Base-by-base conservation (phyloP, 2,888 invertebrate genomes). In the Bugula neritina region DNA sequence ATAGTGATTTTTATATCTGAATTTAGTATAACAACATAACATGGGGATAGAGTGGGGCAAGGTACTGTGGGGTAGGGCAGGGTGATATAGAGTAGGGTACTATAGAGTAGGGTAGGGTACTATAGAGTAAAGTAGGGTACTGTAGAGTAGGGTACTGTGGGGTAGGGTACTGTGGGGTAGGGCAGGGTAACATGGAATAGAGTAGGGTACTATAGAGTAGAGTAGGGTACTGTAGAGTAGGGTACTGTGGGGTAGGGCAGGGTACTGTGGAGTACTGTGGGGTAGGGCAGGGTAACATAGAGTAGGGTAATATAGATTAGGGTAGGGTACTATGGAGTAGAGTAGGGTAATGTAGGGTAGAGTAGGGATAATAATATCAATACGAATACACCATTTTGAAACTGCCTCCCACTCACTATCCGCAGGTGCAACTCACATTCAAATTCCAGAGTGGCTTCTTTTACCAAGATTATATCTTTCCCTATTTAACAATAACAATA, bases 41-140 rank as follows among this genome's bases (percentile, higher is more conserved):
- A n/a, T n/a, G 95, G 21, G 94, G 94, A 77, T 21, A 52, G 52
- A 52, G 52, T 13, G 52, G 21, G 52, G 21, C 21, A 21, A 21
- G 52, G 52, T 52, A 52, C 10, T 52, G 21, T 21, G 52, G 52
- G 52, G 52, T 52, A 21, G 52, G 52, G 52, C 21, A 52, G 52
- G 52, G 52, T 52, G 21, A 21, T 52, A 52, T 13, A 21, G 52
- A 52, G 52, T 52, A 21, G 52, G 52, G 52, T 52, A 52, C 10
- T 52, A 52, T 13, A 21, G 52, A 21, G 52, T 52, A 21, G 52
- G 52, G 52, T 52, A 21, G 52, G 21, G 52, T 13, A 21, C 10
- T 10, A 52, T 52, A 21, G 52, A 21, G 52, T 52, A 52, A 21
- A 52, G 52, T 13, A 21, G 52, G 52, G 21, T 52, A 21, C 10